These are phyloP conservation scores for Spheniscus humboldti DNA, from an alignment of 2,797 vertebrate species.

Conservation along the genomic window DNA sequence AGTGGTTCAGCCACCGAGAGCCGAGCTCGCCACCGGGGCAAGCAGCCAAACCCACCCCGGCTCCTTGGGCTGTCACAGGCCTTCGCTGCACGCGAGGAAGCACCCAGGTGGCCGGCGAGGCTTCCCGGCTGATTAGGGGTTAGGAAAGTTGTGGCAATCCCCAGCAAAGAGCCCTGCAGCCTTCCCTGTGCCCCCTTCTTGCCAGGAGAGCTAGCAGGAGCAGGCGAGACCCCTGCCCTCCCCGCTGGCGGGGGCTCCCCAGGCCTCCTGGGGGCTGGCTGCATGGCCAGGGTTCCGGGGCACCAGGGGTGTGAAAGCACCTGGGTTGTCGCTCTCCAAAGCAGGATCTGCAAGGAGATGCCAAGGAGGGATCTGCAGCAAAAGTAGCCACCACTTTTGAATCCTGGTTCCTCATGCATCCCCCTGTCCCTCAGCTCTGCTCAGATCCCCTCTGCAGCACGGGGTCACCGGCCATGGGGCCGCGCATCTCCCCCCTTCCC, in stretches of 20 bases:
- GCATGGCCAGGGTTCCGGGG: rapidly evolving
- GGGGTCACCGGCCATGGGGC: neutral
- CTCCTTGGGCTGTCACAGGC: neutral
- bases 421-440: rapidly evolving
- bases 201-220: neutral
- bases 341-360: neutral
- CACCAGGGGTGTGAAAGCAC: neutral
- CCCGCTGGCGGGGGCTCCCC: rapidly evolving
- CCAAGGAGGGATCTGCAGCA: neutral
- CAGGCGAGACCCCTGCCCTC: neutral
- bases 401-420: neutral
- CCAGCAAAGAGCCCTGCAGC: neutral
- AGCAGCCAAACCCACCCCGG: conserved; percentile 45
- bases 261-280: neutral
- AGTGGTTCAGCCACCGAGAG: conserved; percentile 52
- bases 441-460: neutral
- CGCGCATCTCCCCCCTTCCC: neutral
- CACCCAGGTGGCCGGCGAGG: neutral
- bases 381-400: rapidly evolving
- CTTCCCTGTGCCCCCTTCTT: neutral
- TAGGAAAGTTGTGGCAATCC: neutral
- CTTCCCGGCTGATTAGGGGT: neutral
- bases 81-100: conserved; percentile 12
- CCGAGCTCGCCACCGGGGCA: conserved; percentile 37
- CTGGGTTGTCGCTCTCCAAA: neutral